phyloP scores from a whole-genome alignment of 2,888 invertebrate genomes.

The Scaptomyza parva region DNA sequence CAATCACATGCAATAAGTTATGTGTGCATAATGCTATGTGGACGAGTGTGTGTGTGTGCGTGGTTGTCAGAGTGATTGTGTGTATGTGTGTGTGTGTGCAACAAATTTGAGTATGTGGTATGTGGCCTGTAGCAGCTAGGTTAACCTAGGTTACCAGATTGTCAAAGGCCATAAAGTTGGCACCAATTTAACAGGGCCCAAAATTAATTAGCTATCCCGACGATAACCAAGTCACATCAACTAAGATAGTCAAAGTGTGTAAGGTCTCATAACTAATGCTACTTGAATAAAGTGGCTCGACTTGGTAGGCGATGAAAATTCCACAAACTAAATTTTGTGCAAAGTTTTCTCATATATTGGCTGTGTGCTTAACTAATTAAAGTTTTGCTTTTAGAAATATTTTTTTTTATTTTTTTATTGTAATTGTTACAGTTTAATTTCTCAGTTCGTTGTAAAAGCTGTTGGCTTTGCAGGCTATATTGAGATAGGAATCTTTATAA shows the following conservation, averaged over 20 bases:
- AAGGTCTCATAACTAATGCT: neutral
- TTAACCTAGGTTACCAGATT: constrained; percentile 18
- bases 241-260: neutral
- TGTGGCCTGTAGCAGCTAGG: constrained; percentile 1
- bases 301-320: neutral
- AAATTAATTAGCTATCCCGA: constrained; percentile 16
- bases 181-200: neutral
- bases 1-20: constrained; percentile 61
- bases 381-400: neutral
- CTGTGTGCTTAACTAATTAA: neutral
- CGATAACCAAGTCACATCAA: neutral
- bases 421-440: neutral
- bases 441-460: neutral
- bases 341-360: neutral
- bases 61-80: too few species aligned
- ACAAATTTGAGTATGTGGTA: neutral
- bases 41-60: neutral
- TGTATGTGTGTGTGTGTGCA: neutral
- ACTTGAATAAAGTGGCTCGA: neutral
- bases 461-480: neutral
- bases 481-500: neutral
- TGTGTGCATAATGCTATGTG: constrained; percentile 18
- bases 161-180: constrained; percentile 25
- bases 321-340: neutral
- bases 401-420: neutral